Evolutionary conservation across 2,113 vertebrate species (phyloP), one percentile per base, ranked within the genome.

Genomic region (Sisor rabdophorus): DNA sequence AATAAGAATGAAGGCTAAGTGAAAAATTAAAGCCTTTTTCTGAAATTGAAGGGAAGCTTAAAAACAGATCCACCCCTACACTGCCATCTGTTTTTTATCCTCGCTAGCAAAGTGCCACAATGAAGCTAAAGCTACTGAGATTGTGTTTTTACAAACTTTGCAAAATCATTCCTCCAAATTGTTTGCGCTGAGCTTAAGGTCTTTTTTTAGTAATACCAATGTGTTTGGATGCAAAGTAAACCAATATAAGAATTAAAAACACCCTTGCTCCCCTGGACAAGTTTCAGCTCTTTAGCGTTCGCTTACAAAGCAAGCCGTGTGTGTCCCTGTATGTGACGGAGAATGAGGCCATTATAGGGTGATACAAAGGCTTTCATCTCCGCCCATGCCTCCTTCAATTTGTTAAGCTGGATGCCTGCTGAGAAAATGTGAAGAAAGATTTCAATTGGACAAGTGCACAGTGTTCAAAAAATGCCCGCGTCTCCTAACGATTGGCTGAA

Each of bases 321-420:
- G 56, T 24, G 73, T 48, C 54, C 60, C 54, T 48, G 9, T 60
- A 59, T 53, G 32, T 61, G 67, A 54, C 71, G 76, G 53, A 77
- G 76, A 77, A 78, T 78, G 76, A 72, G 71, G 76, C 76, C 30
- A 78, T 78, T 78, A 78, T 78, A 20, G 58, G 68, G 58, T 16
- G 58, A 78, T 64, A 72, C 76, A 78, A 78, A 78, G 15, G 47
- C 76, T 61, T 77, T 50, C 56, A 77, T 61, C 76, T 36, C 55
- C 30, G 19, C 54, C 65, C 50, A 55, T 71, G 69, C 71, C 68
- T 58, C 50, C 2, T 6, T 44, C 74, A 58, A 53, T 65, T 76
- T 55, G 68, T 54, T 78, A 72, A 78, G 40, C 76, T 28, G 59
- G 48, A 72, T 12, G 69, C 68, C 36, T 59, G 48, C 69, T 64